Percentiles rank a stretch among this genome's conserved stretches.
Evolutionary conservation across 2,797 vertebrate species (phyloP).

Genomic region (Lerista edwardsae): DNA sequence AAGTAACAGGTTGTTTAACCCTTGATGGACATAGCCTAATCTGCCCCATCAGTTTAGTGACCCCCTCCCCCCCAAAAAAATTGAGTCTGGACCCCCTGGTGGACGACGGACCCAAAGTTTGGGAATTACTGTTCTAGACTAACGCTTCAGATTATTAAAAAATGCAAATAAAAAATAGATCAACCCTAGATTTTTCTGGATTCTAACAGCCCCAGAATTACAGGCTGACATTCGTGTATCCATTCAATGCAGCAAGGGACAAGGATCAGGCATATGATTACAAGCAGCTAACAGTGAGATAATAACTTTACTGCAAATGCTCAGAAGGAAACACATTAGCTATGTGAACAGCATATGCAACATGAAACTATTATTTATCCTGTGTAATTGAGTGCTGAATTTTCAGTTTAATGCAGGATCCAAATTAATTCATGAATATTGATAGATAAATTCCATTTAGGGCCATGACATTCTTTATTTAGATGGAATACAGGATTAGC

Average conservation of each 20-base stretch:
- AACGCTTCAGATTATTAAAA: background rate
- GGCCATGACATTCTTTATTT: constrained; percentile 9
- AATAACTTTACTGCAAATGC: constrained; percentile 5
- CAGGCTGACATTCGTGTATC: background rate
- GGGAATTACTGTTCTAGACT: too few relatives aligned
- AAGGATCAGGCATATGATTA: background rate
- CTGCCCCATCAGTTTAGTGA: too few relatives aligned
- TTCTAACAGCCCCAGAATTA: background rate
- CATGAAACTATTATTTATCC: constrained; percentile 29
- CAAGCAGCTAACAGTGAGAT: background rate
- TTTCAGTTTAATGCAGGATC: constrained; percentile 40
- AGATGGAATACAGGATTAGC: background rate
- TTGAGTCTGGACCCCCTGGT: too few relatives aligned
- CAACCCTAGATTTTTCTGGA: background rate
- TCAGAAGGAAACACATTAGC: constrained; percentile 45
- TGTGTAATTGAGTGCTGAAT: constrained; percentile 28
- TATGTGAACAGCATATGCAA: constrained; percentile 33
- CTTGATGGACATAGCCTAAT: too few relatives aligned
- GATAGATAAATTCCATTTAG: background rate
- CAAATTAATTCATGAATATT: constrained; percentile 58
- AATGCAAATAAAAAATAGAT: background rate
- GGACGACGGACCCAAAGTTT: too few relatives aligned
- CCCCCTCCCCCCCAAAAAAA: too few relatives aligned
- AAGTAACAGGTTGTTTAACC: too few relatives aligned
- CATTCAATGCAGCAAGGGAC: background rate